phyloP scores from a whole-genome alignment of 2,888 invertebrate species.

The Rotaria socialis region DNA sequence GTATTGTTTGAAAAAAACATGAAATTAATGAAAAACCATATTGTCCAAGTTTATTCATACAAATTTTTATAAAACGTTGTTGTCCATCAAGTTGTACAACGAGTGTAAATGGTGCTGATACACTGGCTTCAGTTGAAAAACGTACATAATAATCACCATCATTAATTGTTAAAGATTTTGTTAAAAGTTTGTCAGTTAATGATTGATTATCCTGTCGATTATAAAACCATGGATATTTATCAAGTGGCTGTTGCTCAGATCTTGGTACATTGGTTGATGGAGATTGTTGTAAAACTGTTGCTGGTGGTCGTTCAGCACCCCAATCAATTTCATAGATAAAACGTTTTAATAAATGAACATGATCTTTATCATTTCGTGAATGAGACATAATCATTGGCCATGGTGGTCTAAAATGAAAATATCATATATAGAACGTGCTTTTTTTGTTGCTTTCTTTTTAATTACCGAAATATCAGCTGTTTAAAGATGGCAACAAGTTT shows the following conservation, averaged over 20 bases:
- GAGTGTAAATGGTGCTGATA: conserved; percentile 21
- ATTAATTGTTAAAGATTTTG: not conserved
- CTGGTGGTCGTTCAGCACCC: conserved; percentile 10
- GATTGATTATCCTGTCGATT: conserved; percentile 10
- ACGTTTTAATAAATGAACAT: conserved; percentile 29
- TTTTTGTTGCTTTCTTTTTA: not conserved
- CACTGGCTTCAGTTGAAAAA: conserved; percentile 3
- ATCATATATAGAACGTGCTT: not conserved
- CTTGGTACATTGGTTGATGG: not conserved
- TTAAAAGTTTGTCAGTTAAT: not conserved
- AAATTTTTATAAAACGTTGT: conserved; percentile 35
- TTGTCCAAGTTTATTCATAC: conserved; percentile 37
- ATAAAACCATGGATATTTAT: conserved; percentile 26
- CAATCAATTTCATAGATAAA: conserved; percentile 36
- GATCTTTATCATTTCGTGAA: conserved; percentile 37
- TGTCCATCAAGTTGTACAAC: conserved; percentile 33
- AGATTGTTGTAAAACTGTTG: not conserved
- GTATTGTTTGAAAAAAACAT: conserved; percentile 25
- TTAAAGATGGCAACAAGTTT: conserved; percentile 32
- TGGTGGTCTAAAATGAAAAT: not conserved
- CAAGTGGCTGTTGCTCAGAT: conserved; percentile 16
- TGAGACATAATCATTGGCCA: conserved; percentile 24
- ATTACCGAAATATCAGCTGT: conserved; percentile 25
- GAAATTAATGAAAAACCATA: conserved; percentile 1
- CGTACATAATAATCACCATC: conserved; percentile 35